Base-by-base conservation (phyloP, 1,140 invertebrate genomes). In the Pinna nobilis region DNA sequence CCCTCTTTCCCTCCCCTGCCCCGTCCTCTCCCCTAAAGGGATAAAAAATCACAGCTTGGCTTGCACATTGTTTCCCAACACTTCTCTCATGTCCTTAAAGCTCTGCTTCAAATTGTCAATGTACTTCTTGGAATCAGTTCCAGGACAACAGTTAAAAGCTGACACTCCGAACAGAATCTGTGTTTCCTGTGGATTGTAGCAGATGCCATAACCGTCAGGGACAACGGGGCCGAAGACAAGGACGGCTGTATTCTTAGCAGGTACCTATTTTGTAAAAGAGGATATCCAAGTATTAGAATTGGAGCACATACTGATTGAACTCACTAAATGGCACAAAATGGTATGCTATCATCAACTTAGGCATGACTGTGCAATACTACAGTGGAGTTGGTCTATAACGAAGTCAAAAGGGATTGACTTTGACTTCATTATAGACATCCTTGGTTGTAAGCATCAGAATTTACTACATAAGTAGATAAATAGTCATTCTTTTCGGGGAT, bases 121-220 rank as follows among this genome's bases (percentile, higher is more conserved):
- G 64, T 82, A 81, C 50, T 77, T 82, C 18, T 73, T 76, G 5
- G 89, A 86, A 74, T 83, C 67, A 20, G 90, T 90, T 39, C 87
- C 80, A 3, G 83, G 70, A 63, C 84, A 84, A 47, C 76, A 84
- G 37, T 86, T 86, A 80, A 85, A 90, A 5, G 89, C 84, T 7
- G 87, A 83, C 25, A 90, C 80, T 37, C 84, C 84, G 72, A 90
- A 87, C 64, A 84, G 74, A 7, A 90, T 81, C 44, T 83, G 55
- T 13, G 80, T 78, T 51, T 87, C 84, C 65, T 88, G 87, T 32
- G 89, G 90, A 69, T 91, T 91, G 77, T 91, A 91, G 76, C 90
- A 91, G 23, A 89, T 59, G 20, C 90, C 90, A 72, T 90, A 91
- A 32, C 90, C 90, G 74, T 91, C 89, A 18, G 86, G 86, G 13